Evolutionary conservation across 1,140 invertebrate species (phyloP).

Genomic region (Zophobas atratus): DNA sequence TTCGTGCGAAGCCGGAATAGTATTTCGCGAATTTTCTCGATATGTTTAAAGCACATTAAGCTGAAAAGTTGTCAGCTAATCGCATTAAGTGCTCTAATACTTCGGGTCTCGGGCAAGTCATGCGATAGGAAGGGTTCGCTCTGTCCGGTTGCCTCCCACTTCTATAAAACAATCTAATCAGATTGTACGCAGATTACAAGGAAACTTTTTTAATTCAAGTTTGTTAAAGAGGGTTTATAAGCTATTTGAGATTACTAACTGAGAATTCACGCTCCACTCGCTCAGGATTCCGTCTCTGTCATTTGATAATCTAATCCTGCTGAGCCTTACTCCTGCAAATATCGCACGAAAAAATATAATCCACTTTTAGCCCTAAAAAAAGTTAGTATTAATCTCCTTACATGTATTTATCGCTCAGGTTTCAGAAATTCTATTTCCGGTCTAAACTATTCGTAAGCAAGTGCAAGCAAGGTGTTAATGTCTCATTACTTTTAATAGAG

Average conservation of each 20-base stretch:
- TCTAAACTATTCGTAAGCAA: no score
- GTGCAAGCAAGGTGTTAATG: no score
- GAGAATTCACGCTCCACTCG: constrained; percentile 51
- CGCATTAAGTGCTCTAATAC: constrained; percentile 57
- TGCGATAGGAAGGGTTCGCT: constrained; percentile 34
- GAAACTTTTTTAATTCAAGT: constrained; percentile 63
- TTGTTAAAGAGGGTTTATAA: constrained; percentile 61
- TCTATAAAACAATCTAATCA: constrained; percentile 63
- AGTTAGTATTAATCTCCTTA: no score
- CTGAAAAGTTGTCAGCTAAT: constrained; percentile 57
- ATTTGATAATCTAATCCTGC: constrained; percentile 50
- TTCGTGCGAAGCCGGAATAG: no score
- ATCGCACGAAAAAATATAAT: constrained; percentile 16
- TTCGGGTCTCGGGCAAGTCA: constrained; percentile 41
- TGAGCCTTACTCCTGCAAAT: constrained; percentile 1
- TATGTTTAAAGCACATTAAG: constrained; percentile 50
- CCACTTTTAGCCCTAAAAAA: not conserved
- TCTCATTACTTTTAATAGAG: no score
- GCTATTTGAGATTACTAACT: constrained; percentile 59
- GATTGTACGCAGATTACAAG: constrained; percentile 62
- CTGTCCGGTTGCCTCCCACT: constrained; percentile 50
- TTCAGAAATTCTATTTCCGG: no score
- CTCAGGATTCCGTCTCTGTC: constrained; percentile 35
- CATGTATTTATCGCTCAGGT: no score
- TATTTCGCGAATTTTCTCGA: constrained; percentile 6